These are phyloP conservation scores for Piezodorus guildinii DNA, from an alignment of 1,140 invertebrate genomes.

Conservation along the genomic window DNA sequence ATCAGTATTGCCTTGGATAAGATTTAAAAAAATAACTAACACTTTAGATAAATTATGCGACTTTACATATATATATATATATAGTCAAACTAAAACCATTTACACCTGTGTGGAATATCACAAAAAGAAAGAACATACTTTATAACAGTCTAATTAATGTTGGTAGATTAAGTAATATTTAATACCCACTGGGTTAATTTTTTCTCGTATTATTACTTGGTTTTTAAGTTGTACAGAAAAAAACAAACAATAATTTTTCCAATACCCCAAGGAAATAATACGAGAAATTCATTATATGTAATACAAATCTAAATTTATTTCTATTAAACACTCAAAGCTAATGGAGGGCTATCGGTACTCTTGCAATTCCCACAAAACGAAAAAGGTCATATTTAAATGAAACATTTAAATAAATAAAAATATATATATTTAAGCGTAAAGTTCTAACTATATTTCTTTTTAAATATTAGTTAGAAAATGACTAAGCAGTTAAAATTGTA, in stretches of 20 bases:
- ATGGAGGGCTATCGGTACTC: slow-evolving; percentile 10
- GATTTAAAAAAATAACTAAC: too few relatives aligned
- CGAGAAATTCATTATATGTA: background rate
- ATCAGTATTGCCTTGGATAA: too few relatives aligned
- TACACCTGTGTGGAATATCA: too few relatives aligned
- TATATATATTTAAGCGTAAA: background rate
- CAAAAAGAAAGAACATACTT: background rate
- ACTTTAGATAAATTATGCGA: too few relatives aligned
- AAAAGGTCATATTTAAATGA: background rate
- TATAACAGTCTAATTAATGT: background rate
- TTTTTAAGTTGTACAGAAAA: background rate
- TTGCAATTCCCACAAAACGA: slow-evolving; percentile 1
- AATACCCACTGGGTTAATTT: background rate
- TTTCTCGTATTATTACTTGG: background rate
- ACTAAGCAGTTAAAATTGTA: background rate
- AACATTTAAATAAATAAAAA: background rate
- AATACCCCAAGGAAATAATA: background rate
- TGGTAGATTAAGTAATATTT: background rate
- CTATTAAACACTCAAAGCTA: slow-evolving; percentile 14
- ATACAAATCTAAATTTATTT: slow-evolving; percentile 10
- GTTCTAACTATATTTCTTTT: background rate
- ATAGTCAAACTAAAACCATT: too few relatives aligned
- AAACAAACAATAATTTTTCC: background rate
- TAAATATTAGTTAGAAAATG: slow-evolving; percentile 3
- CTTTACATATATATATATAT: too few relatives aligned